A percentile compares a stretch with the other conserved stretches of the same genome.
Evolutionary conservation across 2,888 invertebrate species (phyloP).

Genomic region (Rotaria macrura): DNA sequence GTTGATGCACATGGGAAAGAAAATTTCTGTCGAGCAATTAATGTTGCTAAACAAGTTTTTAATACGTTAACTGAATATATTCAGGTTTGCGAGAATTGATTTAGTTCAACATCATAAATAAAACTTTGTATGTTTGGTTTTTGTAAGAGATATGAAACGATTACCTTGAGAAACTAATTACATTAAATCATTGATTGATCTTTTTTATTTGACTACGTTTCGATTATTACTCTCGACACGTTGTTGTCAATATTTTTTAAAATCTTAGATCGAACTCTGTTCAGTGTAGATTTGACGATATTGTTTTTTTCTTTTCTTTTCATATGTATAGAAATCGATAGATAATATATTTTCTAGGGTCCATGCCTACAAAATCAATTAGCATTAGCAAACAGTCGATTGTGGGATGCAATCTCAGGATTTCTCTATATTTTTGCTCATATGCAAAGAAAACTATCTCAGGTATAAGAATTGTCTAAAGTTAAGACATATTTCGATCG

Average conservation of each 20-base stretch:
- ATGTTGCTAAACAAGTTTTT: slow-evolving; percentile 89
- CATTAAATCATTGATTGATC: too few relatives aligned
- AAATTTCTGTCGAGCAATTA: slow-evolving; percentile 96
- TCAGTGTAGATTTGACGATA: too few relatives aligned
- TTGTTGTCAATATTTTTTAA: too few relatives aligned
- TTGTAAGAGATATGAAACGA: too few relatives aligned
- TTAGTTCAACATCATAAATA: too few relatives aligned
- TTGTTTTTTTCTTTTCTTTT: too few relatives aligned
- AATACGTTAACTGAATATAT: slow-evolving; percentile 85
- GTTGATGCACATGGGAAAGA: slow-evolving; percentile 93
- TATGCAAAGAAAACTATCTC: slow-evolving; percentile 80
- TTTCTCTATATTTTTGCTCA: slow-evolving; percentile 98
- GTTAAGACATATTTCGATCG: not conserved
- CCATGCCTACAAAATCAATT: slow-evolving; percentile 98
- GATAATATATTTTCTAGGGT: slow-evolving; percentile 54
- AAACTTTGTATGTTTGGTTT: too few relatives aligned
- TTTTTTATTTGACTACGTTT: too few relatives aligned
- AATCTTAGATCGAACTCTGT: too few relatives aligned
- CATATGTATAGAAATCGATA: too few relatives aligned
- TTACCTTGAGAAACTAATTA: too few relatives aligned
- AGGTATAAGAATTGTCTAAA: not conserved
- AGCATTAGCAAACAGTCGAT: slow-evolving; percentile 83
- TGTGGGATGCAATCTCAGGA: slow-evolving; percentile 99
- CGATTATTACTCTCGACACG: too few relatives aligned
- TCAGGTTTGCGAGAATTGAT: slow-evolving; percentile 45